phyloP scores from a whole-genome alignment of 2,113 vertebrate species.

The Solenodon paradoxus region DNA sequence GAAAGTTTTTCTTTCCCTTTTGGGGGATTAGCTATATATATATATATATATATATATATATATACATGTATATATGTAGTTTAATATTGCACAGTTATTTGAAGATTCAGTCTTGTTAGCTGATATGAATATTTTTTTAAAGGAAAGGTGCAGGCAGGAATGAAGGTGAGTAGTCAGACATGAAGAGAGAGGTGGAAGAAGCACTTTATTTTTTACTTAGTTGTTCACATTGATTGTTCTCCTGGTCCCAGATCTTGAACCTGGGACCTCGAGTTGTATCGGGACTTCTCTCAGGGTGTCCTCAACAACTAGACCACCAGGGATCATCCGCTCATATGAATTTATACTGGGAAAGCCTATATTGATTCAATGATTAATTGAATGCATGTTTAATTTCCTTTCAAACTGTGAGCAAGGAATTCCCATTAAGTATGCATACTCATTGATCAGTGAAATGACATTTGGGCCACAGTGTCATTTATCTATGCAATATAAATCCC shows the following conservation, averaged over 20 bases:
- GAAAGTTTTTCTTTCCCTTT: constrained; percentile 13
- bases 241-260: too few species aligned
- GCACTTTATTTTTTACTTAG: too few species aligned
- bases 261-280: too few species aligned
- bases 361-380: not conserved
- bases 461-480: not conserved
- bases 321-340: too few species aligned
- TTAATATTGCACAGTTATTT: constrained; percentile 46
- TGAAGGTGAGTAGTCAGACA: too few species aligned
- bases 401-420: not conserved
- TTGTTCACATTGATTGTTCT: too few species aligned
- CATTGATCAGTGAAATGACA: not conserved
- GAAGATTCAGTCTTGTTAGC: not conserved
- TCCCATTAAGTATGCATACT: not conserved
- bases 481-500: not conserved
- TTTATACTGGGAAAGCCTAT: not conserved
- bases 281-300: too few species aligned
- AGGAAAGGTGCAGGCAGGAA: too few species aligned
- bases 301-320: too few species aligned
- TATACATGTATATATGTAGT: not conserved
- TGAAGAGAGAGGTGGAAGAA: too few species aligned
- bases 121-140: too few species aligned
- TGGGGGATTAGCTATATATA: constrained; percentile 1
- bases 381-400: not conserved
- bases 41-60: constrained; percentile 5